Conservation (phyloP, 2,888 invertebrate genomes). For the Aporophyla lueneburgensis region DNA sequence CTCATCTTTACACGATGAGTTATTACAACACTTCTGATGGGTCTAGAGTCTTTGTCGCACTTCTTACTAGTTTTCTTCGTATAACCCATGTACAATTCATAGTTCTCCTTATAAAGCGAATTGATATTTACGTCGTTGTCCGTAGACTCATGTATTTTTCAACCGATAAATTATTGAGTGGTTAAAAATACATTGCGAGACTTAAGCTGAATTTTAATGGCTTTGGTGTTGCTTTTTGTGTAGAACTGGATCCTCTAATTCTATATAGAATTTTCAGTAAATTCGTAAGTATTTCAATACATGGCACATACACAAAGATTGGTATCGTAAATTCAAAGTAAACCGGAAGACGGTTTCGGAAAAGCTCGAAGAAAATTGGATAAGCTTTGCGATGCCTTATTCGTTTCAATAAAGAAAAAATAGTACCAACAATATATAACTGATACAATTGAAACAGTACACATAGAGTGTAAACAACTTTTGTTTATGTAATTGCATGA, state of each 20-base stretch:
- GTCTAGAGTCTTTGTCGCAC: conserved; percentile 21
- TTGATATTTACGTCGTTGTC: conserved; percentile 50
- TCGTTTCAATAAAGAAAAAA: background rate
- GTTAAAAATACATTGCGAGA: conserved; percentile 50
- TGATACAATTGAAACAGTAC: background rate
- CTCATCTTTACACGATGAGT: conserved; percentile 39
- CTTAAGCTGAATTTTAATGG: conserved; percentile 30
- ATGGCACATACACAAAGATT: background rate
- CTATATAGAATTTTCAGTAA: background rate
- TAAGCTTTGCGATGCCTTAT: background rate
- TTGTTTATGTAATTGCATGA: background rate
- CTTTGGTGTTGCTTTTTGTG: background rate
- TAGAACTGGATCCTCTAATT: background rate
- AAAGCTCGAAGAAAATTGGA: background rate
- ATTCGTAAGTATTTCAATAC: background rate
- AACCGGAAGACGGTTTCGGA: too few species aligned
- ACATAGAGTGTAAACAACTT: background rate
- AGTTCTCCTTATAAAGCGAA: conserved; percentile 50
- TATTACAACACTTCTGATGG: conserved; percentile 26
- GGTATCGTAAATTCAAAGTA: background rate
- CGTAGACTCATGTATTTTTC: conserved; percentile 53
- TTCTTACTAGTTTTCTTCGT: conserved; percentile 54
- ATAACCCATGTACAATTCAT: conserved; percentile 56
- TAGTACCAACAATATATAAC: background rate
- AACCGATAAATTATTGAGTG: conserved; percentile 50